Percentiles rank a stretch among this genome's conserved stretches.
phyloP scores from a whole-genome alignment of 2,113 vertebrate genomes.

The Ctenodactylus gundi region DNA sequence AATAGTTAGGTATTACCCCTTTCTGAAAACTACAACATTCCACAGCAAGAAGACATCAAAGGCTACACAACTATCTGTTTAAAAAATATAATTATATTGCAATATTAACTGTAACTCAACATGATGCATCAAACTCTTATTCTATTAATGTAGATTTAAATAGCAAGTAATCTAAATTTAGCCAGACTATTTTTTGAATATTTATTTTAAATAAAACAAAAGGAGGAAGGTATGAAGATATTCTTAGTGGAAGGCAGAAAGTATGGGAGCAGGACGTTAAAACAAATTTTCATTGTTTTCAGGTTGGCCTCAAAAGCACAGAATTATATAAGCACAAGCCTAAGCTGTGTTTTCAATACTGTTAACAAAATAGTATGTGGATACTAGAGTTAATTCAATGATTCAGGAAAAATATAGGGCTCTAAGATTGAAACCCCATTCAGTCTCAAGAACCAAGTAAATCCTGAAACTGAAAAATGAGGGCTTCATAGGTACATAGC shows the following conservation, averaged over 20 bases:
- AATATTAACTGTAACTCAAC: neutral
- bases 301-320: neutral
- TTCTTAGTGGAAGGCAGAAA: neutral
- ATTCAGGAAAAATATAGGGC: neutral
- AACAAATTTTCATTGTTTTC: slow-evolving; percentile 22
- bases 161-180: neutral
- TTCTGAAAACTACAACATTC: neutral
- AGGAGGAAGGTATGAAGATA: neutral
- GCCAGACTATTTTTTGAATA: neutral
- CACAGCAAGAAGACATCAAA: neutral
- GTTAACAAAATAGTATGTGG: neutral
- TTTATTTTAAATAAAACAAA: neutral
- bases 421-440: neutral
- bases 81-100: neutral
- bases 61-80: neutral
- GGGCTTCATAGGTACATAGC: neutral
- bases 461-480: neutral
- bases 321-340: neutral
- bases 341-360: neutral
- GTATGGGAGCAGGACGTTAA: neutral
- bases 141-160: neutral
- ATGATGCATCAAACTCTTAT: neutral
- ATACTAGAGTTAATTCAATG: neutral
- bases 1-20: neutral
- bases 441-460: neutral